Conservation (phyloP, 2,888 invertebrate genomes). For the Microchrysa polita region DNA sequence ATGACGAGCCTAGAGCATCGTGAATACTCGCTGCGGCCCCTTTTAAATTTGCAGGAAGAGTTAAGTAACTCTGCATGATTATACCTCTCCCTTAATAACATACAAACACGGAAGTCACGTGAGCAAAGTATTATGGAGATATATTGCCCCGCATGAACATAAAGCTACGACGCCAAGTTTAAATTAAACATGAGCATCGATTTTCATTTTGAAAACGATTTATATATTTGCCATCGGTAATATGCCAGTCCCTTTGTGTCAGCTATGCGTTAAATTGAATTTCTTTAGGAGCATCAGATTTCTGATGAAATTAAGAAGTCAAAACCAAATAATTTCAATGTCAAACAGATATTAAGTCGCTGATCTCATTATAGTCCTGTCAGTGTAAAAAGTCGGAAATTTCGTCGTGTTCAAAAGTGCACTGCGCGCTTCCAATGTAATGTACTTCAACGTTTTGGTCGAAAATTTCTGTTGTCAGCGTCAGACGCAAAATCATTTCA, state of each 20-base stretch:
- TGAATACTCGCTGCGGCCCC: too few species aligned
- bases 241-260: neutral
- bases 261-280: neutral
- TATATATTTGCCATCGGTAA: neutral
- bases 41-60: neutral
- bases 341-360: conserved; percentile 31
- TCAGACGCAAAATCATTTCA: conserved; percentile 37
- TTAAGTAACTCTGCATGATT: conserved; percentile 10
- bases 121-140: too few species aligned
- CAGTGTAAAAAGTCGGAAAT: neutral
- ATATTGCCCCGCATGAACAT: too few species aligned
- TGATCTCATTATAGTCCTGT: conserved; percentile 32
- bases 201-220: too few species aligned
- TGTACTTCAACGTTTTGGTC: neutral
- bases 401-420: neutral
- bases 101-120: too few species aligned
- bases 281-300: neutral
- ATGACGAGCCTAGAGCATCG: conserved; percentile 22
- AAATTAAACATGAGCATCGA: conserved; percentile 1
- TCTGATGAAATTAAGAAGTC: conserved; percentile 9
- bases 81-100: neutral
- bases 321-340: conserved; percentile 33
- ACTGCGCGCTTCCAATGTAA: neutral
- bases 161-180: neutral
- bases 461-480: conserved; percentile 16